A percentile compares a stretch with the other conserved stretches of the same genome.
phyloP scores from a whole-genome alignment of 2,113 vertebrate genomes.

The Catharus fuscescens region DNA sequence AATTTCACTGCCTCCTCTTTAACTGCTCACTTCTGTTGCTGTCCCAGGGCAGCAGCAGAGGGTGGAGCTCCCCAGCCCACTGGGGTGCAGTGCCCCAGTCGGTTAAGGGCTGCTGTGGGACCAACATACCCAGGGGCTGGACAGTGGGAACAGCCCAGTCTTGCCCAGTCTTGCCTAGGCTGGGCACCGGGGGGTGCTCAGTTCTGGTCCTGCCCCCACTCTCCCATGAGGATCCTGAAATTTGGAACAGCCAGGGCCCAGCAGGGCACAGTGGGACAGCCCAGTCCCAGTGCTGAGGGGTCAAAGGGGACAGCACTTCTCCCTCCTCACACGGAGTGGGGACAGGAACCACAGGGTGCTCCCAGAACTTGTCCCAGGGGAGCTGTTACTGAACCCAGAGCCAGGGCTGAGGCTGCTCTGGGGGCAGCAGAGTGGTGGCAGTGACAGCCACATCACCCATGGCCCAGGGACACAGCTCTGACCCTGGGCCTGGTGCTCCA shows the following conservation, averaged over 20 bases:
- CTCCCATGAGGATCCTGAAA: neutral
- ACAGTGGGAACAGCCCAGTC: neutral
- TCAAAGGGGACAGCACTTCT: neutral
- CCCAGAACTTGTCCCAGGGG: neutral
- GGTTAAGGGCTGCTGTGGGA: rapidly evolving
- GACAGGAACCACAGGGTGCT: neutral
- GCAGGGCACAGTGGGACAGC: neutral
- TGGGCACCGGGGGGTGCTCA: neutral
- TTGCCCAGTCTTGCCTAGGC: neutral
- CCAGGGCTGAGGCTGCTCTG: neutral
- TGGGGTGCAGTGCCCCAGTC: neutral
- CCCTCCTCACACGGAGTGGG: too few relatives aligned
- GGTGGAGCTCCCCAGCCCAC: too few relatives aligned
- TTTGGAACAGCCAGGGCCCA: neutral
- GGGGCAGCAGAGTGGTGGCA: neutral
- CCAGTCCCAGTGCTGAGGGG: neutral
- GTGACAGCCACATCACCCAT: neutral
- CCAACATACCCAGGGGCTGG: neutral
- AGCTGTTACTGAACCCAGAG: neutral
- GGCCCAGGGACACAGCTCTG: neutral
- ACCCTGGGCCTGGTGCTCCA: neutral
- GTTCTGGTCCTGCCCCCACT: neutral
- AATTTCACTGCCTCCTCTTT: neutral
- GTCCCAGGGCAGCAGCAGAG: neutral
- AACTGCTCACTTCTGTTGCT: neutral